Evolutionary conservation across 2,797 vertebrate species (phyloP), one percentile per base, ranked within the genome.

Genomic region (Octomys mimax): DNA sequence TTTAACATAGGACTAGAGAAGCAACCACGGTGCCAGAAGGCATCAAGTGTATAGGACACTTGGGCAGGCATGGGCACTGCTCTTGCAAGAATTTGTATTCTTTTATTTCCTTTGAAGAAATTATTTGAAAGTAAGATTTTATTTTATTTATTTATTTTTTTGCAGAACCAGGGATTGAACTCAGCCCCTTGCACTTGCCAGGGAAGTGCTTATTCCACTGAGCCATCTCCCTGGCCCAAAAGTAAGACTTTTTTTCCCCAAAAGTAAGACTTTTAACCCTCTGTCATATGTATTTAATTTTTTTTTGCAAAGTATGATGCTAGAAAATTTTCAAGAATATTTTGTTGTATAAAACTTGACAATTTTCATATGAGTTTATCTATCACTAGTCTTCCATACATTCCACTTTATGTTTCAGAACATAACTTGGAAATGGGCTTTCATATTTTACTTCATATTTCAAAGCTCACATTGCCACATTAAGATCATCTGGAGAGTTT

Each of bases 321-420:
- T 92, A 39, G 18, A 78, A n/a, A 31, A 6, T 68, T 87, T 70
- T 61, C 8, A 26, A 89, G n/a, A 94, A 46, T 92, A 84, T 84
- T 80, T 87, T 94, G 59, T 82, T 14, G 54, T 89, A 87, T 71
- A 73, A 84, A 91, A 84, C 9, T 57, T 82, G n/a, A 95, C 21
- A 31, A 8, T 64, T 92, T 83, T 61, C 19, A 61, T 24, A 24
- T 71, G 33, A 1, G 36, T 12, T 46, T 39, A 22, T n/a, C 31
- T 4, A 19, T 46, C 36, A 46, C 22, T 62, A 4, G 39, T 84
- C 68, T 79, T 77, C 31, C 36, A 9, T 9, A 4, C 12, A 36
- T 68, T 87, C 54, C 33, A 77, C 84, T 42, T 28, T 6, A 68
- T n/a, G 5, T 75, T 93, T 95, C 70, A 75, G 11, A 79, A 61